Conservation (phyloP, 2,113 vertebrate genomes). For the Perca schrenkii region DNA sequence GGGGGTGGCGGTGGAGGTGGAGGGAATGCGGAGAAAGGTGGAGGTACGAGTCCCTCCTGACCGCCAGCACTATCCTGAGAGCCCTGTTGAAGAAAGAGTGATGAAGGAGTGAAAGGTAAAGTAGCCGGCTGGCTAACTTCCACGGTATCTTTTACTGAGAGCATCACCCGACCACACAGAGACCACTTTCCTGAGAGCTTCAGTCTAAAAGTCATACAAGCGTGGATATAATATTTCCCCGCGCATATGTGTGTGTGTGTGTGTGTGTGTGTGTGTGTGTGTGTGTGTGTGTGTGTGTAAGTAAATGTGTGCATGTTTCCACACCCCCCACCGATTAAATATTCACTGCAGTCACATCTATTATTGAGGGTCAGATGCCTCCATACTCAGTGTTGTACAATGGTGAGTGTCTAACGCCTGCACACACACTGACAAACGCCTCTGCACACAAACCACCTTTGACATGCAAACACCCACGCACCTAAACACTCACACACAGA, state of each 20-base stretch:
- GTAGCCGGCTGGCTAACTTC: constrained; percentile 44
- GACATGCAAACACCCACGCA: constrained; percentile 76
- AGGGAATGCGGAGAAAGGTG: constrained; percentile 84
- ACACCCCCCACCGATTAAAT: constrained; percentile 77
- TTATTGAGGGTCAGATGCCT: constrained; percentile 84
- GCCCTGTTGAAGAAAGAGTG: constrained; percentile 71
- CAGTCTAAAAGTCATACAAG: constrained; percentile 56
- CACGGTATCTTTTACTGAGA: constrained; percentile 53
- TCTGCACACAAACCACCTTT: constrained; percentile 68
- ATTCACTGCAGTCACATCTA: constrained; percentile 82
- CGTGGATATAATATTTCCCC: constrained; percentile 70
- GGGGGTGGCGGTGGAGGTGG: constrained; percentile 86
- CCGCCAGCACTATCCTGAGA: constrained; percentile 85
- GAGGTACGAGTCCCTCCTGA: constrained; percentile 85
- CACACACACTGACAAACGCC: constrained; percentile 72
- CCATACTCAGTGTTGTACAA: constrained; percentile 73
- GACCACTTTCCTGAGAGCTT: constrained; percentile 57
- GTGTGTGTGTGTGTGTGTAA: constrained; percentile 30
- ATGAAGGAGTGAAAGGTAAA: constrained; percentile 41
- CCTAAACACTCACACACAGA: constrained; percentile 64
- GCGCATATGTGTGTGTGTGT: constrained; percentile 18
- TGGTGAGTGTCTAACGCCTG: constrained; percentile 66
- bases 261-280: constrained; percentile 41
- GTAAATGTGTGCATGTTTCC: constrained; percentile 47
- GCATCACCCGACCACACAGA: constrained; percentile 53